Conservation (phyloP, 2,113 vertebrate genomes). For the Nansenia antarctica region DNA sequence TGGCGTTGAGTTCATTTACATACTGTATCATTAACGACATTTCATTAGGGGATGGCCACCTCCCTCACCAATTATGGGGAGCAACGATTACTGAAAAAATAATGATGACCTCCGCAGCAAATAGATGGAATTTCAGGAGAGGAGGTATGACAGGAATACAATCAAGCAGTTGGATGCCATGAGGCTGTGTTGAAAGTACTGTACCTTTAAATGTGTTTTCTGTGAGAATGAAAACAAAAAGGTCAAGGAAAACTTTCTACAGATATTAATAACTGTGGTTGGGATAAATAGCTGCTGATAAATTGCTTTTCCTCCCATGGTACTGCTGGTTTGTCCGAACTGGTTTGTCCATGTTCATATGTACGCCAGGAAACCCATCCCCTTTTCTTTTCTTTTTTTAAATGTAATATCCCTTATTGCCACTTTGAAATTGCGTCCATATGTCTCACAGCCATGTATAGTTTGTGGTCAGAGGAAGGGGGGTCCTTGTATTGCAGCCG, state of each 20-base stretch:
- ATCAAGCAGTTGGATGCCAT: background rate
- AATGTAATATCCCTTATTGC: too few relatives aligned
- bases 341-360: too few relatives aligned
- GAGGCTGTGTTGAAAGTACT: background rate
- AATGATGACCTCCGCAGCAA: slow-evolving; percentile 12
- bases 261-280: background rate
- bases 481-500: too few relatives aligned
- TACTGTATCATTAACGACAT: slow-evolving; percentile 39
- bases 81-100: slow-evolving; percentile 28
- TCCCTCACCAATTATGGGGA: slow-evolving; percentile 18
- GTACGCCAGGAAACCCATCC: too few relatives aligned
- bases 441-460: too few relatives aligned
- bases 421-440: too few relatives aligned
- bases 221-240: background rate
- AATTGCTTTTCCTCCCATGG: background rate
- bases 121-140: background rate
- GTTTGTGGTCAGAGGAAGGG: too few relatives aligned
- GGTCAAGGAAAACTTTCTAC: background rate
- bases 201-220: background rate
- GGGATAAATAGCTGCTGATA: background rate
- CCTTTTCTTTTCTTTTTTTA: too few relatives aligned
- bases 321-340: too few relatives aligned
- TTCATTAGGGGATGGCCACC: slow-evolving; percentile 3
- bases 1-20: slow-evolving; percentile 23
- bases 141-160: slow-evolving; percentile 5